Base-by-base conservation (phyloP, 2,888 invertebrate genomes). In the Macrophya annulata region DNA sequence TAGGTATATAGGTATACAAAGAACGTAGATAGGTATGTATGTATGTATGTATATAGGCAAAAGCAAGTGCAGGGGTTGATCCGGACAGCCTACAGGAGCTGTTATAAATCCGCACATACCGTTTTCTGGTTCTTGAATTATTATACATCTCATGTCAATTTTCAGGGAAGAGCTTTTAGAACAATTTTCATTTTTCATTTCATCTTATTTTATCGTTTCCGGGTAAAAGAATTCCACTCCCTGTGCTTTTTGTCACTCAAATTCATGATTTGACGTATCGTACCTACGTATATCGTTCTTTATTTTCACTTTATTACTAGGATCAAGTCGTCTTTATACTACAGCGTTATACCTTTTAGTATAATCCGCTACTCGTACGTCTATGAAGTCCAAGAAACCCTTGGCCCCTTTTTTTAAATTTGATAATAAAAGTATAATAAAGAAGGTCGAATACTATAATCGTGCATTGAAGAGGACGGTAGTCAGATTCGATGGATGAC, bases 391-490 rank as follows among this genome's bases (percentile, higher is more conserved):
- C 51, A 55, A 77, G 51, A 55, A 55, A 59, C 68, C 48, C 85
- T 65, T 40, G 59, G 65, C 55, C 84, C 77, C 40, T 86, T 31
- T 31, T 31, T 86, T 86, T 79, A 84, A 86, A 85, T 87, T 85
- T 87, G 86, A 87, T 87, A 87, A 88, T 88, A 86, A 88, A 86
- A 85, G 87, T 86, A 86, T 76, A 82, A 65, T n/a, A 65, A 62
- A 40, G 45, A 25, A 62, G 40, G 59, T n/a, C 43, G 81, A 43
- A n/a, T 21, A 15, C 31, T 55, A 55, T 65, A 9, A 9, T 37
- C 72, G 55, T 59, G 76, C 48, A 25, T 76, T 74, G 25, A 48
- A 51, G 25, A 76, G 21, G 25, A 48, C 62, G 37, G 62, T 43
- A 59, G 59, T 82, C 68, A 31, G 45, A 65, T 82, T 83, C 83